Conservation (phyloP, 2,113 vertebrate species). For the Desmodus rotundus region DNA sequence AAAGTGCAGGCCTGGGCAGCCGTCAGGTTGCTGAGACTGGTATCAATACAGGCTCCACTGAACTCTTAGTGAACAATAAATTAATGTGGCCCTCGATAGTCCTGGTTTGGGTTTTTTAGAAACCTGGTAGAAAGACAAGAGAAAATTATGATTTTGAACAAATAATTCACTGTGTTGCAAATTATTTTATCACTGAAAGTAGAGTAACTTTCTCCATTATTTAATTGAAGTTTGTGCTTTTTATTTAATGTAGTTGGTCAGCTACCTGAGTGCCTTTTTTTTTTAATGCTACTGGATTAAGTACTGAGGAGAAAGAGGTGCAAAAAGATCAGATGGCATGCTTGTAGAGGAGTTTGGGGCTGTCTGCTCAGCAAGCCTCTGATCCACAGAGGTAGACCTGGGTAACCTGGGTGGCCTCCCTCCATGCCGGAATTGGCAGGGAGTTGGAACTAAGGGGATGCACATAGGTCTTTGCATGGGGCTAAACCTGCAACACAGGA, state of each 20-base stretch:
- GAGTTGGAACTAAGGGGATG: too few species aligned
- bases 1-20: not conserved
- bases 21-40: not conserved
- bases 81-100: too few species aligned
- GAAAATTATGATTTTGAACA: not conserved
- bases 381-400: not conserved
- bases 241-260: not conserved
- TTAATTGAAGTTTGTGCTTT: not conserved
- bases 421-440: not conserved
- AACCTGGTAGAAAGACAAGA: conserved; percentile 7
- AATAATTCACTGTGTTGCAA: not conserved
- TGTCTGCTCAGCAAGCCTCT: not conserved
- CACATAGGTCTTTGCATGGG: not conserved
- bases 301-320: not conserved
- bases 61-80: not conserved
- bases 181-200: not conserved
- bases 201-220: not conserved
- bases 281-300: not conserved
- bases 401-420: not conserved
- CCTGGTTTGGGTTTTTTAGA: not conserved
- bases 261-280: not conserved
- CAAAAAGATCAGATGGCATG: not conserved
- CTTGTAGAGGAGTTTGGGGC: not conserved
- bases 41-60: not conserved
- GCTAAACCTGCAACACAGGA: not conserved